phyloP scores from a whole-genome alignment of 2,888 invertebrate species.

The Lysandra coridon region DNA sequence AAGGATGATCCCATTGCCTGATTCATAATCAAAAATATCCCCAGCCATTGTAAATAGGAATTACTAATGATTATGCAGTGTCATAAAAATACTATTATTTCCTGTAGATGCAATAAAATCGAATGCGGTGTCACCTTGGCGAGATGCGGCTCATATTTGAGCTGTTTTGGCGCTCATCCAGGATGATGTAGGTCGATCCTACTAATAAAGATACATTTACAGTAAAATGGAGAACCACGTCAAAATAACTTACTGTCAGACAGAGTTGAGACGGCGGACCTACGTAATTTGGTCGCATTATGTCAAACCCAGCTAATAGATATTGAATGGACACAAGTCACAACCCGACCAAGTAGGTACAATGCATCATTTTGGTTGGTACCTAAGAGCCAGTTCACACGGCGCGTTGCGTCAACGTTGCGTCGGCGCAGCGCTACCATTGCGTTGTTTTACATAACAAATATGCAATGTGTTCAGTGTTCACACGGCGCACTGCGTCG shows the following conservation, averaged over 20 bases:
- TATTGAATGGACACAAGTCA: too few relatives aligned
- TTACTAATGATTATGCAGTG: neutral
- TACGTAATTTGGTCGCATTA: neutral
- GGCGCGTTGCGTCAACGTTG: too few relatives aligned
- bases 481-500: too few relatives aligned
- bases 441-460: too few relatives aligned
- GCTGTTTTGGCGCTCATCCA: constrained; percentile 61
- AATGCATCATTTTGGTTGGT: neutral
- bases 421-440: too few relatives aligned
- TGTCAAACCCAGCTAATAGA: neutral
- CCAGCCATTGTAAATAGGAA: neutral
- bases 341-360: neutral
- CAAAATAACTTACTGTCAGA: neutral
- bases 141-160: constrained; percentile 50
- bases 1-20: neutral
- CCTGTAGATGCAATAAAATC: constrained; percentile 28
- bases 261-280: too few relatives aligned
- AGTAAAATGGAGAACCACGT: neutral
- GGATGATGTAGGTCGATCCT: constrained; percentile 56
- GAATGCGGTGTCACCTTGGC: constrained; percentile 64
- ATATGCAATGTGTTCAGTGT: too few relatives aligned
- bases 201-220: constrained; percentile 28
- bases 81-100: constrained; percentile 23
- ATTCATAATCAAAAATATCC: neutral
- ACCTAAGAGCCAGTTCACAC: neutral